Evolutionary conservation across 2,888 invertebrate species (phyloP).

Genomic region (Eueremaeus valkanovi): DNA sequence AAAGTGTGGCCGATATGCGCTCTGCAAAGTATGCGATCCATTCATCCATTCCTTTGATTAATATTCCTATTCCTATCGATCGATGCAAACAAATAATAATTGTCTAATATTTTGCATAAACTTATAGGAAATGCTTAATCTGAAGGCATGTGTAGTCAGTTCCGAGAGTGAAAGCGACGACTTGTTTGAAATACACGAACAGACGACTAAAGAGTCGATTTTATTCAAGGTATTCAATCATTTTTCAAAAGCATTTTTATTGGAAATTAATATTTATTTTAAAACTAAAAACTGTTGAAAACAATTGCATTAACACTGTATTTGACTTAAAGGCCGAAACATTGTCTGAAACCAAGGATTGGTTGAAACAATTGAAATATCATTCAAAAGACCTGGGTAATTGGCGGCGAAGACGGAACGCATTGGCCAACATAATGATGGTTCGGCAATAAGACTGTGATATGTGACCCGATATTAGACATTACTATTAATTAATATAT

Average conservation of each 20-base stretch:
- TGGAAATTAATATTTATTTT: background rate
- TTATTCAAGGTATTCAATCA: slow-evolving; percentile 53
- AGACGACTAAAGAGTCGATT: slow-evolving; percentile 46
- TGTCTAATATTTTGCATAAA: background rate
- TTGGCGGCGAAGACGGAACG: slow-evolving; percentile 86
- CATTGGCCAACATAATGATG: slow-evolving; percentile 88
- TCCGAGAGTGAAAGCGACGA: slow-evolving; percentile 77
- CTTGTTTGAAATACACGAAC: slow-evolving; percentile 76
- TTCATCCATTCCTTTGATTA: background rate
- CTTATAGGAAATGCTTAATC: slow-evolving; percentile 72
- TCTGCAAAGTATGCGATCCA: slow-evolving; percentile 67
- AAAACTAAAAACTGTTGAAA: background rate
- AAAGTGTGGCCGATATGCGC: slow-evolving; percentile 79
- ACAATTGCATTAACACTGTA: too few species aligned
- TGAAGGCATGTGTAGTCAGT: slow-evolving; percentile 85
- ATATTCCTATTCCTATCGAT: background rate
- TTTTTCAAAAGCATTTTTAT: background rate
- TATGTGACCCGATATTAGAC: background rate
- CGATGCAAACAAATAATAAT: background rate
- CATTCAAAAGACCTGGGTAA: slow-evolving; percentile 87
- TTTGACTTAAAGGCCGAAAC: slow-evolving; percentile 69
- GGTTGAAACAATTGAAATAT: slow-evolving; percentile 84
- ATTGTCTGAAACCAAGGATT: slow-evolving; percentile 74
- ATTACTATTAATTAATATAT: too few species aligned
- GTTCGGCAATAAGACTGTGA: slow-evolving; percentile 41